Percentiles rank a stretch among this genome's conserved stretches.
phyloP scores from a whole-genome alignment of 2,888 invertebrate genomes.

The Noctuana brunneofusca region DNA sequence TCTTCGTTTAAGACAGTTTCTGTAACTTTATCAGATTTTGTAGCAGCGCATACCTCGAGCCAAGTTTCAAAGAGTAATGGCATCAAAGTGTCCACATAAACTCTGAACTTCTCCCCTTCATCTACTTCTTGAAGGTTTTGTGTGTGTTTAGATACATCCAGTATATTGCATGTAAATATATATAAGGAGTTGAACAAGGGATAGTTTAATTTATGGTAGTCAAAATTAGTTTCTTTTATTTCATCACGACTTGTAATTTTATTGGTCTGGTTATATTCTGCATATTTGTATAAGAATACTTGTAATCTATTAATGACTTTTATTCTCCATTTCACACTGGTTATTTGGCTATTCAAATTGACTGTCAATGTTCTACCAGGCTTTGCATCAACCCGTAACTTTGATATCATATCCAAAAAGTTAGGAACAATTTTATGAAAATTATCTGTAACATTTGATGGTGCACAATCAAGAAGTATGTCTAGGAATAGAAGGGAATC shows the following conservation, averaged over 20 bases:
- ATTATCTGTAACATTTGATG: conserved; percentile 85
- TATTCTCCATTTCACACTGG: conserved; percentile 90
- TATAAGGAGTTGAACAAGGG: conserved; percentile 59
- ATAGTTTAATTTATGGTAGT: conserved; percentile 54
- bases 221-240: conserved; percentile 50
- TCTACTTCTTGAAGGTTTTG: conserved; percentile 60
- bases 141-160: conserved; percentile 56
- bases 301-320: conserved; percentile 89
- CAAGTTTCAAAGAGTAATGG: conserved; percentile 92
- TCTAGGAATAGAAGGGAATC: conserved; percentile 92
- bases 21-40: conserved; percentile 60
- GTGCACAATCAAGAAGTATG: conserved; percentile 86
- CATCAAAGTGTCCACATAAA: conserved; percentile 86
- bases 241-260: conserved; percentile 40
- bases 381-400: conserved; percentile 84
- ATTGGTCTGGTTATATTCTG: conserved; percentile 54
- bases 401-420: conserved; percentile 93
- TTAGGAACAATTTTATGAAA: conserved; percentile 89
- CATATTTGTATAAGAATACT: conserved; percentile 69
- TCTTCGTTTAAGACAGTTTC: conserved; percentile 84
- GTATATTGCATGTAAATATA: conserved; percentile 16
- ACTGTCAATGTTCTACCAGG: conserved; percentile 87
- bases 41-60: conserved; percentile 88
- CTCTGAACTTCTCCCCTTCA: conserved; percentile 78
- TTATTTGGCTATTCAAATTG: conserved; percentile 87